Evolutionary conservation across 2,888 invertebrate species (phyloP).

Genomic region (Pollenia labialis): DNA sequence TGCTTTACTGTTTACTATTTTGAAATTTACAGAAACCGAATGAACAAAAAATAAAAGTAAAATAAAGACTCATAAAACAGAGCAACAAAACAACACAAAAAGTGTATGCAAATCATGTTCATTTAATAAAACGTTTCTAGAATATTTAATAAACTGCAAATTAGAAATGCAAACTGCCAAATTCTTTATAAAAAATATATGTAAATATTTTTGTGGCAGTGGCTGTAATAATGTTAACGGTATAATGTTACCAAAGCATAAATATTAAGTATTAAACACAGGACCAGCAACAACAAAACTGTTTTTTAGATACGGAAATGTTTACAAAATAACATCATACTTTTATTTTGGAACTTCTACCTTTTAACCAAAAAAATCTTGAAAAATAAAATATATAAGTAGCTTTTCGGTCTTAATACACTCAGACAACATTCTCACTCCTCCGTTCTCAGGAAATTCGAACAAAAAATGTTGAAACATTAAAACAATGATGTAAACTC

Average conservation of each 20-base stretch:
- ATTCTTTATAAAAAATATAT: slow-evolving; percentile 28
- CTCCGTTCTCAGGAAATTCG: slow-evolving; percentile 7
- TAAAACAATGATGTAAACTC: slow-evolving; percentile 53
- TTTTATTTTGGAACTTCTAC: slow-evolving; percentile 7
- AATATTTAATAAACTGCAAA: slow-evolving; percentile 81
- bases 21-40: background rate
- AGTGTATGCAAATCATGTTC: slow-evolving; percentile 81
- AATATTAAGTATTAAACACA: slow-evolving; percentile 56
- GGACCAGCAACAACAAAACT: slow-evolving; percentile 9
- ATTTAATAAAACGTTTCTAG: slow-evolving; percentile 81
- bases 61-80: slow-evolving; percentile 24
- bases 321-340: slow-evolving; percentile 55
- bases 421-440: slow-evolving; percentile 5
- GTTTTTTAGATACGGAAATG: slow-evolving; percentile 64
- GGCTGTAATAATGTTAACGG: slow-evolving; percentile 59
- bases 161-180: slow-evolving; percentile 70
- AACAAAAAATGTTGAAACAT: slow-evolving; percentile 24
- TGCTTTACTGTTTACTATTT: slow-evolving; percentile 5
- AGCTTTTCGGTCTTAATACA: slow-evolving; percentile 52
- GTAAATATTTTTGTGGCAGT: slow-evolving; percentile 3
- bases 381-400: slow-evolving; percentile 54
- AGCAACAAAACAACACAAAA: slow-evolving; percentile 43
- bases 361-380: slow-evolving; percentile 11
- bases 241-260: slow-evolving; percentile 67
- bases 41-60: slow-evolving; percentile 18